These are phyloP conservation scores for Neoscelio sp. DNA, from an alignment of 2,888 invertebrate genomes.

Conservation along the genomic window DNA sequence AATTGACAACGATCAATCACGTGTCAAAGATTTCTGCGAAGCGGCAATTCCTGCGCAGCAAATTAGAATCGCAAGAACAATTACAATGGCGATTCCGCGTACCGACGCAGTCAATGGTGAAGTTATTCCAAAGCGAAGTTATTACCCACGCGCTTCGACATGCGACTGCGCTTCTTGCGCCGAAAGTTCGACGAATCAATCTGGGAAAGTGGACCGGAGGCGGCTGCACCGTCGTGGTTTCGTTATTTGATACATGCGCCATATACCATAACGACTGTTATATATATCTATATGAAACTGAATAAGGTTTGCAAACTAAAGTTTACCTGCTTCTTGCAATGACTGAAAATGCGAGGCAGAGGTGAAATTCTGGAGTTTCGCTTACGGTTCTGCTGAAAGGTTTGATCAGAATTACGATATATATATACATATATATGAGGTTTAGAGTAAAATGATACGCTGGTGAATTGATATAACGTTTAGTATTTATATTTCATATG, in stretches of 20 bases:
- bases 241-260: slow-evolving; percentile 36
- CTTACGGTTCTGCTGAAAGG: slow-evolving; percentile 8
- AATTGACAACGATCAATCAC: slow-evolving; percentile 25
- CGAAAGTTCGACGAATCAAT: slow-evolving; percentile 61
- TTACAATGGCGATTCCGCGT: slow-evolving; percentile 18
- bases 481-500: too few relatives aligned
- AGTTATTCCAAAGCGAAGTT: not conserved
- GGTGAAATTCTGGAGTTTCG: slow-evolving; percentile 21
- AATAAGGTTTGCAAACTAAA: slow-evolving; percentile 27
- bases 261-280: slow-evolving; percentile 15
- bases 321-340: slow-evolving; percentile 43
- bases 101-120: not conserved
- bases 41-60: slow-evolving; percentile 1
- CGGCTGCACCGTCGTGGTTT: slow-evolving; percentile 15
- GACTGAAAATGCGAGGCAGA: slow-evolving; percentile 15
- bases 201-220: slow-evolving; percentile 30
- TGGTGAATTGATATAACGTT: too few relatives aligned
- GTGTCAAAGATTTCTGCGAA: slow-evolving; percentile 29
- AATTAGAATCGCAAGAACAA: slow-evolving; percentile 22
- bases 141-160: slow-evolving; percentile 38
- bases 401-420: slow-evolving; percentile 50
- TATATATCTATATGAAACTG: too few relatives aligned
- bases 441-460: too few relatives aligned
- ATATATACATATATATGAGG: too few relatives aligned
- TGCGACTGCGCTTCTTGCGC: slow-evolving; percentile 30